phyloP scores from a whole-genome alignment of 2,113 vertebrate species.

The Lutjanus erythropterus region DNA sequence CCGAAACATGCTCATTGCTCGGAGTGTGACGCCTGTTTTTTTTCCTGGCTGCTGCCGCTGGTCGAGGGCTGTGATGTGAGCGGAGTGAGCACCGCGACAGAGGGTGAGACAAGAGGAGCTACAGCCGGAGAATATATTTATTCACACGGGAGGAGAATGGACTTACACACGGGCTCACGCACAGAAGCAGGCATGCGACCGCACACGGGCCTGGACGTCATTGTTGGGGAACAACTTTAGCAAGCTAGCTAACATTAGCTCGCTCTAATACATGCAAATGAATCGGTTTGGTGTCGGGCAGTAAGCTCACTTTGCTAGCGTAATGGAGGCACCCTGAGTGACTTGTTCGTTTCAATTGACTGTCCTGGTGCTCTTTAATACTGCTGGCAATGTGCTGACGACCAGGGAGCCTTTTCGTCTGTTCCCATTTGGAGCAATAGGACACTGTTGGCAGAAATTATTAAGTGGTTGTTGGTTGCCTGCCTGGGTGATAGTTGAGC shows the following conservation, averaged over 20 bases:
- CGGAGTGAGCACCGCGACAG: constrained; percentile 63
- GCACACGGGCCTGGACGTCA: constrained; percentile 73
- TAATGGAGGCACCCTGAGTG: constrained; percentile 78
- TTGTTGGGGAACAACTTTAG: constrained; percentile 75
- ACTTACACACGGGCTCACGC: constrained; percentile 50
- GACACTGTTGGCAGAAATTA: constrained; percentile 33
- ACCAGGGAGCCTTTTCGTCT: constrained; percentile 33
- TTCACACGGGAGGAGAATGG: constrained; percentile 59
- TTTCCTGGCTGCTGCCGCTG: constrained; percentile 64
- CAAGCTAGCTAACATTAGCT: constrained; percentile 71
- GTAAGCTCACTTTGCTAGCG: constrained; percentile 60
- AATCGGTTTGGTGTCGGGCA: constrained; percentile 57
- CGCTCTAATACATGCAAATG: constrained; percentile 70
- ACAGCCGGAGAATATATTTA: constrained; percentile 35
- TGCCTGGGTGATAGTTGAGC: constrained; percentile 13
- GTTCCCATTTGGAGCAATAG: constrained; percentile 28
- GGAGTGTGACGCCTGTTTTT: constrained; percentile 85
- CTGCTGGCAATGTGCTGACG: constrained; percentile 60
- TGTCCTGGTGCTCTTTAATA: constrained; percentile 31
- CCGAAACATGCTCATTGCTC: constrained; percentile 71
- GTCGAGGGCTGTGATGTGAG: constrained; percentile 71
- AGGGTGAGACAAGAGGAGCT: constrained; percentile 53
- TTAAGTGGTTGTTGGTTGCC: constrained; percentile 9
- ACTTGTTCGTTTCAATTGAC: constrained; percentile 51
- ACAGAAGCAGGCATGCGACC: constrained; percentile 58